Evolutionary conservation across 2,113 vertebrate species (phyloP).

Genomic region (Lepus timidus): DNA sequence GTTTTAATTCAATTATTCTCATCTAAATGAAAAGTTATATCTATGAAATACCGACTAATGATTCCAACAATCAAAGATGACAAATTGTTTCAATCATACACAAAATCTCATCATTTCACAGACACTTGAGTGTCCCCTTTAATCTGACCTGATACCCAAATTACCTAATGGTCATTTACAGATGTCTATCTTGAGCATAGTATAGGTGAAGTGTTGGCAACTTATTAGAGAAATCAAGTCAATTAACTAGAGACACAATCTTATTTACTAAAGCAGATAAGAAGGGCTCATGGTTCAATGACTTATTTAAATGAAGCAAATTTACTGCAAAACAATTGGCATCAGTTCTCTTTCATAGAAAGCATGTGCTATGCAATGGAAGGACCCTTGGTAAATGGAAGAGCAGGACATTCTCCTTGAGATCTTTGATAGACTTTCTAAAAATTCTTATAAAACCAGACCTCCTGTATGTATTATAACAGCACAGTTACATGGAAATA

Average conservation of each 20-base stretch:
- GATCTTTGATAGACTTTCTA: neutral
- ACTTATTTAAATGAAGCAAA: neutral
- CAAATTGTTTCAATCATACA: neutral
- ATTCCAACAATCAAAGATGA: neutral
- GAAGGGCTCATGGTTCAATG: neutral
- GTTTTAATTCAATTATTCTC: neutral
- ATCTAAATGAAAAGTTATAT: neutral
- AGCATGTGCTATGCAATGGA: neutral
- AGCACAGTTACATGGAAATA: neutral
- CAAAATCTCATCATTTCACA: neutral
- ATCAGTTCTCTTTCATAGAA: constrained; percentile 22
- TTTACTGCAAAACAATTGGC: neutral
- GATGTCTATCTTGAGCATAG: neutral
- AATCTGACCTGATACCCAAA: neutral
- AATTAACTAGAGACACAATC: neutral
- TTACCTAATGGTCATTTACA: neutral
- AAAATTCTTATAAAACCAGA: neutral
- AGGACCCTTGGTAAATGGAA: neutral
- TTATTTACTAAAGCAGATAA: neutral
- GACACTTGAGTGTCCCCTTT: neutral
- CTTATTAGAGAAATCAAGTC: neutral
- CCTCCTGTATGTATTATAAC: neutral
- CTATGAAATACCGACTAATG: neutral
- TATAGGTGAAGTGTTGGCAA: neutral
- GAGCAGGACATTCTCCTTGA: neutral